phyloP scores from a whole-genome alignment of 2,888 invertebrate species.

The Petrolisthes cinctipes region DNA sequence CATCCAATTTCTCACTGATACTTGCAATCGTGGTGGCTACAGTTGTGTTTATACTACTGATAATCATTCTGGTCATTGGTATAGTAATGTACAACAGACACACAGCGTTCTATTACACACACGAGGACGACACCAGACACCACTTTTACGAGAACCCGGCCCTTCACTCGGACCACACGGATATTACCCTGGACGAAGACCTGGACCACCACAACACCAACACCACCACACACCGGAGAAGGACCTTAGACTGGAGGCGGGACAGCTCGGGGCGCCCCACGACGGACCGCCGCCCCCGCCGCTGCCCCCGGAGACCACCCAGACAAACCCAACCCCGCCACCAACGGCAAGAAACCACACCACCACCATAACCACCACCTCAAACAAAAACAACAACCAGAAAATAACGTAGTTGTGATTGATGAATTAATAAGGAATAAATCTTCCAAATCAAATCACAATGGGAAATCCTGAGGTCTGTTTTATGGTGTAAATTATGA shows the following conservation, averaged over 20 bases:
- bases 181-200: conserved; percentile 64
- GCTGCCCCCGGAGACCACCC: no score
- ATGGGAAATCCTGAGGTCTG: conserved; percentile 51
- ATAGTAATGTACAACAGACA: conserved; percentile 79
- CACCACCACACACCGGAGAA: conserved; percentile 49
- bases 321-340: not conserved
- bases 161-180: conserved; percentile 63
- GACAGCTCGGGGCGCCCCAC: conserved; percentile 8
- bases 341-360: conserved; percentile 15
- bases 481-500: conserved; percentile 21
- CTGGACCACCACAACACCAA: conserved; percentile 56
- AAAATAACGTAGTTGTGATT: conserved; percentile 51
- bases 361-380: no score
- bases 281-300: no score
- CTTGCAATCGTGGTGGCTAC: conserved; percentile 72
- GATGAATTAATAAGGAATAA: conserved; percentile 51
- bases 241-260: conserved; percentile 37
- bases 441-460: conserved; percentile 29
- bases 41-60: conserved; percentile 72
- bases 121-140: conserved; percentile 76
- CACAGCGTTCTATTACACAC: conserved; percentile 83
- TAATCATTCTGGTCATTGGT: conserved; percentile 72
- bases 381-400: no score
- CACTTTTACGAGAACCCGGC: conserved; percentile 64
- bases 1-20: conserved; percentile 57